A percentile compares a stretch with the other conserved stretches of the same genome.
These are phyloP conservation scores for Petromus typicus DNA, from an alignment of 2,113 vertebrate genomes.

Conservation along the genomic window DNA sequence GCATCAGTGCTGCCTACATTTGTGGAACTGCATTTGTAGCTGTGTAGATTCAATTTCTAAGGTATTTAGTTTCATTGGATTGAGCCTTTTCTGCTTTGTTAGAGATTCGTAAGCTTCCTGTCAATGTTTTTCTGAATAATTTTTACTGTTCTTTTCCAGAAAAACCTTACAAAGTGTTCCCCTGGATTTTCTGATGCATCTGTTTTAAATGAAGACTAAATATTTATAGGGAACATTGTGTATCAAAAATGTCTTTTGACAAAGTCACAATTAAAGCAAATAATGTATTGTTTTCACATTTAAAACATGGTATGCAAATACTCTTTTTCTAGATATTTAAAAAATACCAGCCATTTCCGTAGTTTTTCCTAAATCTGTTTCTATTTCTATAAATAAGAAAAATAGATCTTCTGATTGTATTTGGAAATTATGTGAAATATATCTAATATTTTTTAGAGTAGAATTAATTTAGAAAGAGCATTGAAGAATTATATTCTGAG, in stretches of 20 bases:
- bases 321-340: constrained; percentile 13
- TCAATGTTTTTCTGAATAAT: constrained; percentile 71
- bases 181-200: constrained; percentile 58
- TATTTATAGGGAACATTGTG: constrained; percentile 20
- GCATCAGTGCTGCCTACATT: constrained; percentile 58
- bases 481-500: not conserved
- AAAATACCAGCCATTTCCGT: not conserved
- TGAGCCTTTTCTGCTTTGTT: constrained; percentile 70
- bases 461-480: constrained; percentile 42
- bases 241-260: constrained; percentile 46
- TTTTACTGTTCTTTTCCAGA: constrained; percentile 69
- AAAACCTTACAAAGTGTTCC: constrained; percentile 62
- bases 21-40: constrained; percentile 64
- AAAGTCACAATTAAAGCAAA: constrained; percentile 31
- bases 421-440: constrained; percentile 49
- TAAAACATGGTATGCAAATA: not conserved
- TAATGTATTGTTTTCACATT: constrained; percentile 23
- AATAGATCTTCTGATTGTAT: constrained; percentile 7
- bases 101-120: constrained; percentile 72
- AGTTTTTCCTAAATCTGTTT: not conserved
- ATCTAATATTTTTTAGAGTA: constrained; percentile 9
- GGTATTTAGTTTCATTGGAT: constrained; percentile 72
- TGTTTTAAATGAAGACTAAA: constrained; percentile 50
- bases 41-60: constrained; percentile 72
- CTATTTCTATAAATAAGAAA: constrained; percentile 29